Evolutionary conservation across 2,888 invertebrate species (phyloP).

Genomic region (Stenichneumon culpator): DNA sequence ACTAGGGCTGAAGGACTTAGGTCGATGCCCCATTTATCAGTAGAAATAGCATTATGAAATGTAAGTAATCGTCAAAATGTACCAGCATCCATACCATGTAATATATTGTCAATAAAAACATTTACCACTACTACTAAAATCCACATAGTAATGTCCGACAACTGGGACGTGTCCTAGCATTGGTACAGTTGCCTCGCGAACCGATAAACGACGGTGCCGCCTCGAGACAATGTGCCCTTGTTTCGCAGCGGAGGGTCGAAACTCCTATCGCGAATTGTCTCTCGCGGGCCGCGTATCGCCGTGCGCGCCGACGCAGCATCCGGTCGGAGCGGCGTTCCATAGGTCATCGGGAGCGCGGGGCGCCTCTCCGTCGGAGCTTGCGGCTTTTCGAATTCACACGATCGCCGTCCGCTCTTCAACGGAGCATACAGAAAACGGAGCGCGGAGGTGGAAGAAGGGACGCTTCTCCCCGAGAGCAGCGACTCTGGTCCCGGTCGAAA

Average conservation of each 20-base stretch:
- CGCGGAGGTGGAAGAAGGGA: not conserved
- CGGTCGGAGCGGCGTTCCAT: slow-evolving; percentile 49
- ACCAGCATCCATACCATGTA: too few species aligned
- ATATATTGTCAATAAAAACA: too few species aligned
- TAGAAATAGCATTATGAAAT: too few species aligned
- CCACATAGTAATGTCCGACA: too few species aligned
- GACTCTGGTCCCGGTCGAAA: slow-evolving; percentile 70
- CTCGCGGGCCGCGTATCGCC: slow-evolving; percentile 27
- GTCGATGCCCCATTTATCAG: too few species aligned
- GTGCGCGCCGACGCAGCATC: slow-evolving; percentile 43
- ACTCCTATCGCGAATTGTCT: too few species aligned
- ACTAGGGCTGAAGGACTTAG: too few species aligned
- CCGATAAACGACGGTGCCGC: slow-evolving; percentile 56
- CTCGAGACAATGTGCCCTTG: slow-evolving; percentile 65
- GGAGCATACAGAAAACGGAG: slow-evolving; percentile 46
- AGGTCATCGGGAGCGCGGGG: slow-evolving; percentile 48
- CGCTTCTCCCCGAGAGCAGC: slow-evolving; percentile 16
- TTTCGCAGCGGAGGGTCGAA: slow-evolving; percentile 19
- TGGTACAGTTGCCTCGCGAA: slow-evolving; percentile 20
- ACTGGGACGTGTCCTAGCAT: not conserved
- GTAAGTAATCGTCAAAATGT: too few species aligned
- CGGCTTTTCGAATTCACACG: slow-evolving; percentile 63
- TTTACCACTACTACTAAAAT: too few species aligned
- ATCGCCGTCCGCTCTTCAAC: slow-evolving; percentile 25
- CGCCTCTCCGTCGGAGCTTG: slow-evolving; percentile 16